Evolutionary conservation across 2,888 invertebrate species (phyloP).

Genomic region (Thera obeliscata): DNA sequence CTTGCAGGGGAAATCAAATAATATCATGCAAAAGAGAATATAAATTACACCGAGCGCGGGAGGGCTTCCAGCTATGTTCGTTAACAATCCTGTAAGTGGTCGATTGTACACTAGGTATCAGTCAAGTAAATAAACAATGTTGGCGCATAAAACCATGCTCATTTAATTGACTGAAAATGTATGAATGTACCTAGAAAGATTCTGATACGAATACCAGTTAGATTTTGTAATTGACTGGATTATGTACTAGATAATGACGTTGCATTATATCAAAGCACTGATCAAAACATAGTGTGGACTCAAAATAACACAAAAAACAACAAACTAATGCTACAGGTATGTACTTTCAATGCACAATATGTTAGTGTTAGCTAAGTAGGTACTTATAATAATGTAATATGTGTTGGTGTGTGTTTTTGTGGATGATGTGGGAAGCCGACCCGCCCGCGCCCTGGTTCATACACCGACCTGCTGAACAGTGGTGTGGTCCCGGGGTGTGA

Average conservation of each 20-base stretch:
- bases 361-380: constrained; percentile 21
- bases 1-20: background rate
- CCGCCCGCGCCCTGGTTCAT: constrained; percentile 73
- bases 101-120: constrained; percentile 17
- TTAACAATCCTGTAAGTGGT: constrained; percentile 32
- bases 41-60: constrained; percentile 64
- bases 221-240: constrained; percentile 2
- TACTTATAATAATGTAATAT: constrained; percentile 31
- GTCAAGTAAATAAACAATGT: constrained; percentile 22
- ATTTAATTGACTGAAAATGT: constrained; percentile 42
- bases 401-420: constrained; percentile 40
- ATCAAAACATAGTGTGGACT: constrained; percentile 2
- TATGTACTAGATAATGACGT: constrained; percentile 3
- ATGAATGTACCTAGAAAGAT: constrained; percentile 50
- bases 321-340: constrained; percentile 17
- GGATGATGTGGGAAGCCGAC: constrained; percentile 60
- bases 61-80: constrained; percentile 66
- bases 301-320: constrained; percentile 1
- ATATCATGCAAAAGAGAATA: constrained; percentile 29
- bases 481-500: constrained; percentile 95
- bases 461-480: constrained; percentile 93
- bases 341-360: constrained; percentile 5
- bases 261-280: constrained; percentile 2
- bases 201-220: constrained; percentile 14
- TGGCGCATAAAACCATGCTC: constrained; percentile 14